These are phyloP conservation scores for Danio jaintianensis DNA, from an alignment of 2,797 vertebrate species.

Conservation along the genomic window DNA sequence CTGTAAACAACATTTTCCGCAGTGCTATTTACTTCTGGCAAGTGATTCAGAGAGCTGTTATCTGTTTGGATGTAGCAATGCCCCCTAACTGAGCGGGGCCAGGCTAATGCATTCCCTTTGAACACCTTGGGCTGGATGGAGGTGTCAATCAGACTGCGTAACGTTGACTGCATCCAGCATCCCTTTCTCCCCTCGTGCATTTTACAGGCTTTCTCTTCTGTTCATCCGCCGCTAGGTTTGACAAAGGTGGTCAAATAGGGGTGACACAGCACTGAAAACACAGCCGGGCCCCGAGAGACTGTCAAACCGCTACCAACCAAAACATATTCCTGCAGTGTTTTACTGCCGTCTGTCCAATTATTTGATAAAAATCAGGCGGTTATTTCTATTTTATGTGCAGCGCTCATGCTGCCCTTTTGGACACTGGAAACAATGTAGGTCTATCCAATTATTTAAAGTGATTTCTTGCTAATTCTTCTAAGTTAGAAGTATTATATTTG, in stretches of 20 bases:
- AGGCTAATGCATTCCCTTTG: slow-evolving; percentile 58
- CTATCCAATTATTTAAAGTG: slow-evolving; percentile 43
- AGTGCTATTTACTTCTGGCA: slow-evolving; percentile 35
- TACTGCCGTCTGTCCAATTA: slow-evolving; percentile 53
- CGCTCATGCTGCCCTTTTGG: slow-evolving; percentile 14
- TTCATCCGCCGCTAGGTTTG: slow-evolving; percentile 34
- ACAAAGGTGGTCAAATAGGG: slow-evolving; percentile 45
- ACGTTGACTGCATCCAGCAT: slow-evolving; percentile 40
- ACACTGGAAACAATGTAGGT: slow-evolving; percentile 7
- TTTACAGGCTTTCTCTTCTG: slow-evolving; percentile 19
- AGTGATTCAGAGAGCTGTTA: slow-evolving; percentile 35
- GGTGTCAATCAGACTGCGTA: slow-evolving; percentile 33
- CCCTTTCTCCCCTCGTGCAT: slow-evolving; percentile 17
- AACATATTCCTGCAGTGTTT: slow-evolving; percentile 40
- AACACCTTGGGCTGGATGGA: slow-evolving; percentile 44
- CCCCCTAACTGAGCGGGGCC: slow-evolving; percentile 42
- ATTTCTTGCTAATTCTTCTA: slow-evolving; percentile 27
- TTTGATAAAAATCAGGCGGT: slow-evolving; percentile 59
- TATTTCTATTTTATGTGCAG: slow-evolving; percentile 54
- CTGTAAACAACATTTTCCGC: slow-evolving; percentile 43
- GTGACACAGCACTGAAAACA: slow-evolving; percentile 23
- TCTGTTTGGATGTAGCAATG: slow-evolving; percentile 38
- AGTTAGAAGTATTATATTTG: slow-evolving; percentile 40
- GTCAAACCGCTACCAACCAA: slow-evolving; percentile 34
- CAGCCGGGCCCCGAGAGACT: slow-evolving; percentile 15